Conservation (phyloP, 2,797 vertebrate genomes). For the Acanthurus tractus region DNA sequence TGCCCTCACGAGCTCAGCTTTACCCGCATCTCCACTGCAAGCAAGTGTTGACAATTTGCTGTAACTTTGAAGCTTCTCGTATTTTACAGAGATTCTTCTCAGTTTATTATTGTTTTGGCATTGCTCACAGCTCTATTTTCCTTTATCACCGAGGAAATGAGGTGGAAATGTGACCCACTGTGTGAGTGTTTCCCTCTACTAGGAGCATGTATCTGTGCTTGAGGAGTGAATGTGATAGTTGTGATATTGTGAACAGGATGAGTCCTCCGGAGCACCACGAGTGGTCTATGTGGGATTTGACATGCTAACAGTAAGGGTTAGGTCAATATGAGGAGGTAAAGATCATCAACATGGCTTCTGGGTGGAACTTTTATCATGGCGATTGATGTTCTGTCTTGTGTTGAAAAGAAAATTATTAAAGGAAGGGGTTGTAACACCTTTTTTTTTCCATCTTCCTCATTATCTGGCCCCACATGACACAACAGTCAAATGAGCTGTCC, state of each 20-base stretch:
- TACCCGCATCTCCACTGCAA: neutral
- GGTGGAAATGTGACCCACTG: neutral
- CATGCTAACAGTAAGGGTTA: neutral
- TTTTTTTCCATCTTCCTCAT: neutral
- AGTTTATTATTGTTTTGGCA: neutral
- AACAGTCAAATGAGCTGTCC: constrained; percentile 27
- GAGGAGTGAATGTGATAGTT: neutral
- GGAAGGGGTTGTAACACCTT: constrained; percentile 24
- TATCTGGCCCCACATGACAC: constrained; percentile 25
- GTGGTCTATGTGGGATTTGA: neutral
- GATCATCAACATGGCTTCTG: constrained; percentile 9
- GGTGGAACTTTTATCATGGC: constrained; percentile 3
- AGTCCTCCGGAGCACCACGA: neutral
- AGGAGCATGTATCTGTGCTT: constrained; percentile 14
- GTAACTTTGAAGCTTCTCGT: neutral
- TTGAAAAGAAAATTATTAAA: constrained; percentile 19
- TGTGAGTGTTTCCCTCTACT: neutral
- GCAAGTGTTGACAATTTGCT: constrained; percentile 5
- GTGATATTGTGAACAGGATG: neutral
- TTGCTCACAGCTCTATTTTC: constrained; percentile 8
- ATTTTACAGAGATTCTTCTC: neutral
- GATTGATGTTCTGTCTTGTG: constrained; percentile 17
- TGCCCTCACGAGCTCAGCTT: neutral
- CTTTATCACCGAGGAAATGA: constrained; percentile 7
- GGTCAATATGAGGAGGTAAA: constrained; percentile 14